These are phyloP conservation scores for Barypeithes pellucidus DNA, from an alignment of 2,888 invertebrate genomes.

Conservation along the genomic window DNA sequence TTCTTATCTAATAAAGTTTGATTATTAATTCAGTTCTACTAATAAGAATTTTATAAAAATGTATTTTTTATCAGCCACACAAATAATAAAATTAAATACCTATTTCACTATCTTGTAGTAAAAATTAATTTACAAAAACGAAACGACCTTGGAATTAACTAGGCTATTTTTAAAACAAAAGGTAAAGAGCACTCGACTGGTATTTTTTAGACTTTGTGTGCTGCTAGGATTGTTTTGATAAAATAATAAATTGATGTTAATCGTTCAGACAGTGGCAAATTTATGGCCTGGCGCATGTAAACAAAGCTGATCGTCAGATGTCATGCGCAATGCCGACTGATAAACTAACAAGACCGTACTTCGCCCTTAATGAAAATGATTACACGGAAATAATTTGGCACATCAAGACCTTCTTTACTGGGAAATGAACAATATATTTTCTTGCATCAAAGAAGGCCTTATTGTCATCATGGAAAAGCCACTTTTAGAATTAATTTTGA, in stretches of 20 bases:
- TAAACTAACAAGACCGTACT: too few relatives aligned
- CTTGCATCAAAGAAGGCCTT: too few relatives aligned
- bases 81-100: constrained; percentile 7
- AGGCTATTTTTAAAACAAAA: constrained; percentile 15
- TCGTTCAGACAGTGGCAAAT: too few relatives aligned
- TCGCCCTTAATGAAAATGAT: too few relatives aligned
- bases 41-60: background rate
- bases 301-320: too few relatives aligned
- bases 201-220: background rate
- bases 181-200: background rate
- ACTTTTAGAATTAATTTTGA: too few relatives aligned
- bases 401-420: too few relatives aligned
- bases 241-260: background rate
- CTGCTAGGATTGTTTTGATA: background rate
- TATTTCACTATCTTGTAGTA: constrained; percentile 16
- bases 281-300: too few relatives aligned
- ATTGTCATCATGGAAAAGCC: too few relatives aligned
- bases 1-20: background rate
- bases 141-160: background rate
- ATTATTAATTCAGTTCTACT: background rate
- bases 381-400: too few relatives aligned
- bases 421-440: too few relatives aligned
- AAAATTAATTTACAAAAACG: constrained; percentile 15
- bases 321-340: too few relatives aligned
- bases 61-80: background rate